Evolutionary conservation across 2,797 vertebrate genomes (phyloP).

Genomic region (Microchirus variegatus): DNA sequence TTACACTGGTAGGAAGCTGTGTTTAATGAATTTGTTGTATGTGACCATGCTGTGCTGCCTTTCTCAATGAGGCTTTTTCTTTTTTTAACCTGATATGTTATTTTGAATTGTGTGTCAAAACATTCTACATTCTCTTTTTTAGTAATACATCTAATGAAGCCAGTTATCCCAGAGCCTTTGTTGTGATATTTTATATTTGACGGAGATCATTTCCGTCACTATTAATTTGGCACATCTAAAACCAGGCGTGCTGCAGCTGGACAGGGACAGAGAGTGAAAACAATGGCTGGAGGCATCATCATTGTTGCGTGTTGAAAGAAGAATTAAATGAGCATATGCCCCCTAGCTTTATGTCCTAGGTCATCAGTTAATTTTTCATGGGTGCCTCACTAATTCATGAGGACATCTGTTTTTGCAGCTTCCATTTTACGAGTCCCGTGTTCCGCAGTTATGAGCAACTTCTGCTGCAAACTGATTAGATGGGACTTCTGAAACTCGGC

Average conservation of each 20-base stretch:
- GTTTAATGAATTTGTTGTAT: too few relatives aligned
- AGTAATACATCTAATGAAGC: conserved; percentile 8
- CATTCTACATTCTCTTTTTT: too few relatives aligned
- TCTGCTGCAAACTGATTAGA: conserved; percentile 65
- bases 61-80: too few relatives aligned
- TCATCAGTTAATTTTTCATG: conserved; percentile 74
- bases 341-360: conserved; percentile 63
- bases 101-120: too few relatives aligned
- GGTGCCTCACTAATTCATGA: conserved; percentile 76
- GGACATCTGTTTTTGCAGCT: conserved; percentile 78
- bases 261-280: conserved; percentile 46
- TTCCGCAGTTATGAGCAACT: conserved; percentile 46
- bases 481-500: conserved; percentile 31
- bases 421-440: conserved; percentile 57
- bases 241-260: conserved; percentile 54
- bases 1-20: too few relatives aligned
- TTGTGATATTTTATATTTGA: conserved; percentile 38
- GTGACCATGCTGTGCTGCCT: too few relatives aligned
- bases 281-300: conserved; percentile 52
- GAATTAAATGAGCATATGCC: conserved; percentile 70
- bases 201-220: conserved; percentile 43
- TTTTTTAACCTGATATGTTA: too few relatives aligned
- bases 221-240: conserved; percentile 49
- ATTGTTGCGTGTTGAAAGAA: conserved; percentile 65
- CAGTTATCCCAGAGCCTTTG: conserved; percentile 28